Evolutionary conservation across 2,797 vertebrate genomes (phyloP).

Genomic region (Trachurus trachurus): DNA sequence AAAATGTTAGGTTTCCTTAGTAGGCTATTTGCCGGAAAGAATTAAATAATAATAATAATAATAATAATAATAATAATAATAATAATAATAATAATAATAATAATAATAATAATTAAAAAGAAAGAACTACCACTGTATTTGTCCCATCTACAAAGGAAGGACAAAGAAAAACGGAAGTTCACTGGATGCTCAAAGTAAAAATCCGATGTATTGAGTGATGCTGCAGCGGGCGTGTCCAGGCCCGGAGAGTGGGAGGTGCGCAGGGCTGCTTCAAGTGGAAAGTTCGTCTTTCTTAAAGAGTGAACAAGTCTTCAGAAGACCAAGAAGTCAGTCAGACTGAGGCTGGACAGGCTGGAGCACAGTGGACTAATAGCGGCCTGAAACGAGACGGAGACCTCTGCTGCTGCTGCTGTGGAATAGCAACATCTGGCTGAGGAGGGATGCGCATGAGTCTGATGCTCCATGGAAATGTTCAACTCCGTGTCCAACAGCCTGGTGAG

Average conservation of each 20-base stretch:
- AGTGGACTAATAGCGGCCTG: conserved; percentile 13
- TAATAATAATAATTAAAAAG: too few relatives aligned
- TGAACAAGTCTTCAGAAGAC: background rate
- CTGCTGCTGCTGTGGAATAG: conserved; percentile 15
- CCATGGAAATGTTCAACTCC: conserved; percentile 81
- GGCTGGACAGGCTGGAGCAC: background rate
- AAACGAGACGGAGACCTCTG: background rate
- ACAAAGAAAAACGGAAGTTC: background rate
- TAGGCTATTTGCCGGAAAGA: too few relatives aligned
- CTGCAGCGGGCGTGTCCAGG: conserved; percentile 55
- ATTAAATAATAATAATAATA: too few relatives aligned
- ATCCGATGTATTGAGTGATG: background rate
- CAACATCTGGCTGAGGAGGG: conserved; percentile 64
- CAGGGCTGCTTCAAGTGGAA: conserved; percentile 20
- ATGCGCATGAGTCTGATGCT: conserved; percentile 90
- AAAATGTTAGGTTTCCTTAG: too few relatives aligned
- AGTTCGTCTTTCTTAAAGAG: background rate
- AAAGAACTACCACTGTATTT: too few relatives aligned
- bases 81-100: too few relatives aligned
- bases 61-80: too few relatives aligned
- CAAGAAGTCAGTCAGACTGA: background rate
- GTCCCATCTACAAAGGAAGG: background rate
- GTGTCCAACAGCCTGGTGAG: conserved; percentile 88
- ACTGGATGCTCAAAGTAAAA: background rate
- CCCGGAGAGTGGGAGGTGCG: conserved; percentile 61